Evolutionary conservation across 37 sponge, comb jelly and placozoan genomes (phyloP), one percentile per base, ranked within the genome.

Genomic region (Tethya wilhelma): DNA sequence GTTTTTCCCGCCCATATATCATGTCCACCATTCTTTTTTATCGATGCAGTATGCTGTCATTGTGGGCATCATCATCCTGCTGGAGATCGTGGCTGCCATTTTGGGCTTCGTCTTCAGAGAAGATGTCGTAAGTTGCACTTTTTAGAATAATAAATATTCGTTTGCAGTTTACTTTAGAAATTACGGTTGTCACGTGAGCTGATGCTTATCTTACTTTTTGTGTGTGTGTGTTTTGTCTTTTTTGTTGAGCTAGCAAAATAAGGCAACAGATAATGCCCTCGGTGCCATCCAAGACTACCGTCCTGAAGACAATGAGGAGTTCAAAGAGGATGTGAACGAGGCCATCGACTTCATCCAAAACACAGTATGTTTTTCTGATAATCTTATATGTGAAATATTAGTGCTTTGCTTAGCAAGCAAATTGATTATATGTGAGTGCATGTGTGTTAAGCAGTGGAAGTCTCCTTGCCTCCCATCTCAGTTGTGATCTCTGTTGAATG

Each of bases 1-100:
- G n/a, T n/a, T n/a, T n/a, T n/a, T n/a, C n/a, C n/a, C n/a, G n/a
- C n/a, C n/a, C n/a, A n/a, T n/a, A n/a, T n/a, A n/a, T n/a, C n/a
- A n/a, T n/a, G n/a, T n/a, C n/a, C n/a, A n/a, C n/a, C n/a, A n/a
- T n/a, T n/a, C n/a, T n/a, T n/a, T n/a, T n/a, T n/a, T n/a, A n/a
- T n/a, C n/a, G 14, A 28, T 66, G 37, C 71, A 87, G 89, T 89
- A 82, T 63, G 4, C 59, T 6, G 33, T 77, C 19, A 57, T 39
- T 0, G 60, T 83, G 1, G 55, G 37, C 0, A 33, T 90, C 7
- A 39, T 90, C 17, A 58, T 90, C 29, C 66, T 84, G 37, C 64
- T 84, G 55, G 90, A 90, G 75, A 11, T 90, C 5, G 81, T 44
- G 2, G 80, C 84, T 39, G 90, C 76, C 0, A 90, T 84, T 37